Evolutionary conservation across 1,140 invertebrate species (phyloP).

Genomic region (Pseudomyrmex concolor): DNA sequence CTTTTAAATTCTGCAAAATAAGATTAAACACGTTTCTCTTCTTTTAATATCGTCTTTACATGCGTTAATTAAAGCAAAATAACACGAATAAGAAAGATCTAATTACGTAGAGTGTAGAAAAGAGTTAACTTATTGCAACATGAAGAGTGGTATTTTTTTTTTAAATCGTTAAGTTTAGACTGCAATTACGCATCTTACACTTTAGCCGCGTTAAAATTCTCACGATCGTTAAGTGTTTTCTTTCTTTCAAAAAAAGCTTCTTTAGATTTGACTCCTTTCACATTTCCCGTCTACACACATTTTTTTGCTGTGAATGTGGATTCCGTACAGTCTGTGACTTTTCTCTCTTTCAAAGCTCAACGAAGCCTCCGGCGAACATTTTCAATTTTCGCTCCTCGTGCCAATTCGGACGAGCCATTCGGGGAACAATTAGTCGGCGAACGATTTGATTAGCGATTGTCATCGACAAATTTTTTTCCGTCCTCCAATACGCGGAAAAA

Average conservation of each 20-base stretch:
- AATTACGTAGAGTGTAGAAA: not conserved
- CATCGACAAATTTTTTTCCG: constrained; percentile 75
- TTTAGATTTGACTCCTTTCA: constrained; percentile 11
- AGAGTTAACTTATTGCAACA: not conserved
- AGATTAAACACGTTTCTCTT: constrained; percentile 31
- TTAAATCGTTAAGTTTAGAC: not conserved
- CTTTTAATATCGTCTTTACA: constrained; percentile 3
- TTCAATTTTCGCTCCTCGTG: constrained; percentile 78
- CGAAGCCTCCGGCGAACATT: constrained; percentile 75
- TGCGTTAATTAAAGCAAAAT: not conserved
- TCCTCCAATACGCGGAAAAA: constrained; percentile 61
- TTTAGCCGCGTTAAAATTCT: constrained; percentile 6
- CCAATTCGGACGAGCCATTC: constrained; percentile 78
- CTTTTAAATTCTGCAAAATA: constrained; percentile 26
- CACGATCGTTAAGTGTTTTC: not conserved
- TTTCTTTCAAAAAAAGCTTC: not conserved
- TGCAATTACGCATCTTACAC: not conserved
- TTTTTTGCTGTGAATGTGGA: constrained; percentile 60
- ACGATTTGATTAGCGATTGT: constrained; percentile 83
- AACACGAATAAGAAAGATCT: not conserved
- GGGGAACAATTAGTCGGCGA: constrained; percentile 80
- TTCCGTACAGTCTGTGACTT: constrained; percentile 66
- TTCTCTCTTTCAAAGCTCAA: constrained; percentile 69
- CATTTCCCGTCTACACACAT: not conserved
- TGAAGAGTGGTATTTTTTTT: constrained; percentile 1